phyloP scores from a whole-genome alignment of 1,140 invertebrate species.

The Trichomalopsis sarcophagae region DNA sequence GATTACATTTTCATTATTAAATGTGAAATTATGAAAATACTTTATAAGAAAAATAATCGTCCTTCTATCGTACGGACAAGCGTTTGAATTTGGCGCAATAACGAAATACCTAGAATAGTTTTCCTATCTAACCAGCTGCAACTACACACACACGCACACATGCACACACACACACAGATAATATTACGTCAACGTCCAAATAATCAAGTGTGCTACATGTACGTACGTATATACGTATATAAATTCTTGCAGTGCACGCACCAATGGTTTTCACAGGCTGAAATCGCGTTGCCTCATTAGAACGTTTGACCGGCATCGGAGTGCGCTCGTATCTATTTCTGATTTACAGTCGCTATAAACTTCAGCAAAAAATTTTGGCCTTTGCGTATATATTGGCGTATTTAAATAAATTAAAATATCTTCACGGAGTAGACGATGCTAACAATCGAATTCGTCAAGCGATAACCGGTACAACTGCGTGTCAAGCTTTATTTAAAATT shows the following conservation, averaged over 20 bases:
- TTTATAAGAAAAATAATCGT: no score
- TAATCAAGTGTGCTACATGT: background rate
- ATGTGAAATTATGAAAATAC: background rate
- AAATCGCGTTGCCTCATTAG: slow-evolving; percentile 32
- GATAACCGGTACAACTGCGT: no score
- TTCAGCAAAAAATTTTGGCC: no score
- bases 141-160: background rate
- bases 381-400: no score
- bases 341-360: no score
- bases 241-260: slow-evolving; percentile 3
- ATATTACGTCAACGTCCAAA: background rate
- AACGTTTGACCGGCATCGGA: background rate
- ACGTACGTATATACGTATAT: background rate
- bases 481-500: no score
- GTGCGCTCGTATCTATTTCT: background rate
- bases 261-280: slow-evolving; percentile 24
- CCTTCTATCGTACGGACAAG: background rate
- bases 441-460: no score
- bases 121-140: no score
- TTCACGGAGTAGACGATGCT: no score
- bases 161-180: background rate
- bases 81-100: background rate
- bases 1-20: no score
- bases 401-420: no score
- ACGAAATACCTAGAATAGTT: background rate